A percentile compares a stretch with the other conserved stretches of the same genome.
phyloP scores from a whole-genome alignment of 30 jellyfish, hydroid and myxozoan species.

The Turritopsis rubra region DNA sequence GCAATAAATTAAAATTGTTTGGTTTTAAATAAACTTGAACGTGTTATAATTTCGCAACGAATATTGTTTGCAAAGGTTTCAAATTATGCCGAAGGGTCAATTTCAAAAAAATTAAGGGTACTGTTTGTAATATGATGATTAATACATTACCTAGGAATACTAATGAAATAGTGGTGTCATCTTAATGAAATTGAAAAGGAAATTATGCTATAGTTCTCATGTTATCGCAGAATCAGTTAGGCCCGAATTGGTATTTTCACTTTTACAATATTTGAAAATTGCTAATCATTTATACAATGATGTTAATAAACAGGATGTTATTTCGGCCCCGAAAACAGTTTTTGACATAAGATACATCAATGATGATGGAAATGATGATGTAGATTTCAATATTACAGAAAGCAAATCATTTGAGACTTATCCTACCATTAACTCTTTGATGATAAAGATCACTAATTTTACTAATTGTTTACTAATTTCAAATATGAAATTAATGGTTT shows the following conservation, averaged over 20 bases:
- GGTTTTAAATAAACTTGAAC: background rate
- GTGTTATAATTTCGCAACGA: background rate
- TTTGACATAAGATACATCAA: background rate
- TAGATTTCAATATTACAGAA: background rate
- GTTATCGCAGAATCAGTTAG: conserved; percentile 19
- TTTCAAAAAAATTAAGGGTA: background rate
- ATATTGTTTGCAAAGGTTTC: background rate
- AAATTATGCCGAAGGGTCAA: background rate
- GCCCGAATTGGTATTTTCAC: background rate
- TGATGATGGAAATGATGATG: background rate
- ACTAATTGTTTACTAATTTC: background rate
- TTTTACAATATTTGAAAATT: background rate
- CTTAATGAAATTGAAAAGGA: conserved; percentile 16
- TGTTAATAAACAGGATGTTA: background rate
- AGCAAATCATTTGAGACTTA: background rate
- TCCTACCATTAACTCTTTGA: background rate
- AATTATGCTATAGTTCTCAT: conserved; percentile 9
- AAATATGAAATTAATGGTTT: background rate
- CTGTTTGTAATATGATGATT: conserved; percentile 4
- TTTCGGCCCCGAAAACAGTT: background rate
- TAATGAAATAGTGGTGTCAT: conserved; percentile 15
- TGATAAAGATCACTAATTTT: too few relatives aligned
- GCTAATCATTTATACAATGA: background rate
- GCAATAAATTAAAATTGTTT: background rate
- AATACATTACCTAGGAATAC: conserved; percentile 5